Percentiles rank a stretch among this genome's conserved stretches.
These are phyloP conservation scores for Hecatera dysodea DNA, from an alignment of 2,888 invertebrate species.

Conservation along the genomic window DNA sequence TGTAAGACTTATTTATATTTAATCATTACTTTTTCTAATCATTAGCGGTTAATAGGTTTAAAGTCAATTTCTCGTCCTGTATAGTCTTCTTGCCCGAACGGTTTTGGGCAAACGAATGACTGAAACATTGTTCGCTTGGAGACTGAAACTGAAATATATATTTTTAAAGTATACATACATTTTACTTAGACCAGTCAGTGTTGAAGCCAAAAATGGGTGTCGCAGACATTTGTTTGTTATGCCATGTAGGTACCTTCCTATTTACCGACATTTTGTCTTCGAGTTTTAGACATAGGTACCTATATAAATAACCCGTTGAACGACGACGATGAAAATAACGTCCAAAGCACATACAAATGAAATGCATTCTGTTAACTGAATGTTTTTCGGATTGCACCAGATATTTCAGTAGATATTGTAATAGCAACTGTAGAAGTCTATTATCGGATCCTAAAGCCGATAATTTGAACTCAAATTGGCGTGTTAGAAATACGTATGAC, in stretches of 20 bases:
- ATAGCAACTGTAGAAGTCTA: neutral
- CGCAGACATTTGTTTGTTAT: slow-evolving; percentile 31
- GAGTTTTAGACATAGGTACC: neutral
- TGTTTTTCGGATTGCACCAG: too few species aligned
- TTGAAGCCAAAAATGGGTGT: slow-evolving; percentile 46
- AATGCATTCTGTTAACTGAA: too few species aligned
- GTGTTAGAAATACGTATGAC: neutral
- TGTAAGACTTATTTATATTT: slow-evolving; percentile 65
- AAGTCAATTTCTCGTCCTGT: slow-evolving; percentile 56
- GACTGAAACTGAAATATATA: slow-evolving; percentile 74
- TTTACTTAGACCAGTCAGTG: slow-evolving; percentile 54
- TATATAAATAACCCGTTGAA: too few species aligned
- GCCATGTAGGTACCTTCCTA: neutral
- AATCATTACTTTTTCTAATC: slow-evolving; percentile 65
- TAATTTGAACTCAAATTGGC: neutral
- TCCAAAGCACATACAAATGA: too few species aligned
- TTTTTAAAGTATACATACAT: slow-evolving; percentile 56
- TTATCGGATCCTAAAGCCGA: neutral
- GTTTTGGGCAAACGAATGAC: slow-evolving; percentile 85
- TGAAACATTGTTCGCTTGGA: slow-evolving; percentile 72
- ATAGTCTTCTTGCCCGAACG: slow-evolving; percentile 86
- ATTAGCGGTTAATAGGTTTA: slow-evolving; percentile 64
- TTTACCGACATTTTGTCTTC: slow-evolving; percentile 4
- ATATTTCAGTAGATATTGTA: neutral
- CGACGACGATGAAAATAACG: too few species aligned